Percentiles rank a stretch among this genome's conserved stretches.
These are phyloP conservation scores for Cryptocheilus praepositus DNA, from an alignment of 2,888 invertebrate species.

Conservation along the genomic window DNA sequence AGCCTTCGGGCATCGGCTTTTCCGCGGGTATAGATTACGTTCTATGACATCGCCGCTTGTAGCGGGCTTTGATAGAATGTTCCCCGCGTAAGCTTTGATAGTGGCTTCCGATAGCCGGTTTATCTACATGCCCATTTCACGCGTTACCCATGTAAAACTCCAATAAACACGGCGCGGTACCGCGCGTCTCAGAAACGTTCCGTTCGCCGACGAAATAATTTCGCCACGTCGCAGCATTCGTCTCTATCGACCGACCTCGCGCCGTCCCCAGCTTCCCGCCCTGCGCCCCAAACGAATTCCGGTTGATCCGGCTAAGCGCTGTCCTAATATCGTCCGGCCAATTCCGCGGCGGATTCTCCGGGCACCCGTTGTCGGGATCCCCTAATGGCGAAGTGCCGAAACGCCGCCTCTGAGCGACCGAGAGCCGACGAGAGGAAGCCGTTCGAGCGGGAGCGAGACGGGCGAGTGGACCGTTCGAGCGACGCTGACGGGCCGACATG, in stretches of 20 bases:
- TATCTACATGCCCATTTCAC: no score
- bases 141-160: no score
- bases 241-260: background rate
- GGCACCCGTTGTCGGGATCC: conserved; percentile 40
- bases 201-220: no score
- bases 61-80: no score
- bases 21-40: no score
- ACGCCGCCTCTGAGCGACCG: conserved; percentile 26
- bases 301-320: conserved; percentile 55
- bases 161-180: no score
- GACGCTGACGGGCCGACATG: conserved; percentile 63
- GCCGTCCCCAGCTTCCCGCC: background rate
- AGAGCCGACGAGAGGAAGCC: conserved; percentile 25
- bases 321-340: conserved; percentile 54
- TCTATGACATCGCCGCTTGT: no score
- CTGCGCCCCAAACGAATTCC: conserved; percentile 46
- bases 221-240: no score
- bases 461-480: conserved; percentile 51
- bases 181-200: no score
- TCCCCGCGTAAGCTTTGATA: no score
- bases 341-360: conserved; percentile 41
- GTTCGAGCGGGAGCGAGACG: conserved; percentile 24
- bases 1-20: no score
- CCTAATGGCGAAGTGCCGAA: conserved; percentile 57
- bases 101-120: background rate